Base-by-base conservation (phyloP, 1,140 invertebrate species). In the Galleria mellonella region DNA sequence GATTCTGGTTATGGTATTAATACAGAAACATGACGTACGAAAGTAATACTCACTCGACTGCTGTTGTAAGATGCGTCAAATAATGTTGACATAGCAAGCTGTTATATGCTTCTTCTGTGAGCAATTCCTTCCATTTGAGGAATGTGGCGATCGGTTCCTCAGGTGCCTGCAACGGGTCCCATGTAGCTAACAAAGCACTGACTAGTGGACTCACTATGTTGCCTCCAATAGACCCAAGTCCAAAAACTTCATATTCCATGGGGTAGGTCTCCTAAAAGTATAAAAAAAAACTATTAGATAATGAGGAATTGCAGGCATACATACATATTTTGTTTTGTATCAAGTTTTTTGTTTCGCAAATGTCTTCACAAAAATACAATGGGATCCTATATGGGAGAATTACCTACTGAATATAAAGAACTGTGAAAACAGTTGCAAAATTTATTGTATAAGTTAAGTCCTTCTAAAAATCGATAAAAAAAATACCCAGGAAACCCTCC, bases 51-150 rank as follows among this genome's bases (percentile, higher is more conserved):
- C 32, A 86, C 83, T 73, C 68, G 3, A 75, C 73, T 12, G 82
- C 83, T 0, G 47, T 43, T 17, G 60, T 66, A 2, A 86, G 50
- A 9, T 62, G 52, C 6, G 76, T 68, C 36, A 82, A 52, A 40
- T 68, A 79, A 31, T 82, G 78, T 55, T 81, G 73, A 74, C 81
- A 82, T 17, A 87, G 55, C 35, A 87, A 32, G 37, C 64, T 72
- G 35, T 77, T 72, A 37, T 83, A 76, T 0, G 79, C 68, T 27
- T 83, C 73, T 4, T 77, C 67, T 0, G 67, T 69, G 0, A 87
- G 47, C 15, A 86, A 41, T 4, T 64, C 54, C 9, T 58, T 54
- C 82, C 84, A 87, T 33, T 73, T 74, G 0, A 62, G 32, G 47
- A 87, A 75, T 1, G 56, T 56, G 0, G 62, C 43, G 7, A 74